Conservation (phyloP, 2,113 vertebrate genomes). For the Collichthys lucidus region DNA sequence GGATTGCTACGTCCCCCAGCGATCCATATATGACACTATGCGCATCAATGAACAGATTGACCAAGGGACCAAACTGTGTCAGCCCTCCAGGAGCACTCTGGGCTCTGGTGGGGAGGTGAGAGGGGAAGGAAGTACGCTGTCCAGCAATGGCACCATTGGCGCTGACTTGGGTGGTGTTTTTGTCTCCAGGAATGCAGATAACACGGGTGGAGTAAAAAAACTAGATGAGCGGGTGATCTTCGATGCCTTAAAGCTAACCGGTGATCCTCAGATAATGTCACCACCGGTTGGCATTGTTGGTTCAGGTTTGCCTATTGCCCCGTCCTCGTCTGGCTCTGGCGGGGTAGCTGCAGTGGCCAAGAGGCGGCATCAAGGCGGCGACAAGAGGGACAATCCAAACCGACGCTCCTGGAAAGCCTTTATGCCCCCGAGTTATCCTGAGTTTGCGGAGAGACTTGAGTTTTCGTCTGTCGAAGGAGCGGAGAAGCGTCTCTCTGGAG, state of each 20-base stretch:
- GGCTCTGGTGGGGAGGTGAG: constrained; percentile 85
- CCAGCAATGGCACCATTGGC: constrained; percentile 95
- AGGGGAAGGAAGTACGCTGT: constrained; percentile 91
- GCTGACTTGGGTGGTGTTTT: constrained; percentile 85
- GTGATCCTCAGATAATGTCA: constrained; percentile 88
- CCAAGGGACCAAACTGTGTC: constrained; percentile 94
- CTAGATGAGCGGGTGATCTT: constrained; percentile 97
- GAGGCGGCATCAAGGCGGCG: constrained; percentile 87
- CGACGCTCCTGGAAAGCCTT: constrained; percentile 98
- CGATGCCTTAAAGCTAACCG: constrained; percentile 95
- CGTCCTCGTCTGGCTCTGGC: constrained; percentile 77
- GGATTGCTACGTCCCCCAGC: constrained; percentile 98
- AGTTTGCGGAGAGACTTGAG: constrained; percentile 94
- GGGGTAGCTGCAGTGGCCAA: constrained; percentile 87
- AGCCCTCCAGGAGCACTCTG: constrained; percentile 93
- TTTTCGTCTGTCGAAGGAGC: constrained; percentile 82
- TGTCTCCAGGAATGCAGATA: constrained; percentile 81
- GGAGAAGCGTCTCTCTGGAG: constrained; percentile 88
- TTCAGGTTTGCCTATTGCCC: constrained; percentile 70
- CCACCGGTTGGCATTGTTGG: constrained; percentile 71
- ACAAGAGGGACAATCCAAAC: constrained; percentile 93
- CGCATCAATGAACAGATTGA: constrained; percentile 99
- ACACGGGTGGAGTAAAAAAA: constrained; percentile 84
- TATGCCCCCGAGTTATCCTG: constrained; percentile 95
- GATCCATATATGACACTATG: constrained; percentile 99